Evolutionary conservation across 2,888 invertebrate genomes (phyloP), one percentile per base, ranked within the genome.

Genomic region (Leucoma salicis): DNA sequence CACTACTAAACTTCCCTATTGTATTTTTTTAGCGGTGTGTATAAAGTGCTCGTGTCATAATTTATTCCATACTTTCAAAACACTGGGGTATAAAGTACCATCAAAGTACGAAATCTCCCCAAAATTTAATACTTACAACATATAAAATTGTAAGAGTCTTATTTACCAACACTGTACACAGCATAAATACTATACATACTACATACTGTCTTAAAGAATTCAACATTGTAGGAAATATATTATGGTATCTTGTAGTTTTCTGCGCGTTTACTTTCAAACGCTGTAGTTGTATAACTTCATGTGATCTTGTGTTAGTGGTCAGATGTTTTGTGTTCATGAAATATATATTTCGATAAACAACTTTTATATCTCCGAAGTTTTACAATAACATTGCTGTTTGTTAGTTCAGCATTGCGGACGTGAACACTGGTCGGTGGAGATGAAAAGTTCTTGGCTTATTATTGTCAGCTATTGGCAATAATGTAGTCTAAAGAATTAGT

Each of bases 81-180:
- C 58, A 46, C 52, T 39, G 44, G 52, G 48, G 48, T 54, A 50
- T 32, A 46, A 57, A 57, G 45, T 50, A 42, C 35, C 41, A 51
- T 43, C 52, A 37, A 66, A 69, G 72, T 68, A 60, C 69, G 69
- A 65, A 64, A 62, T 66, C 68, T 69, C 64, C 50, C 39, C 18
- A 62, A 56, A 77, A 78, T 78, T 83, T 74, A 71, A 70, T 70
- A 70, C 73, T 77, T 78, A 74, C 78, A 84, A 82, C 76, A 76
- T 80, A 82, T 79, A 74, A 74, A 74, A 70, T 74, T 75, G 72
- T 68, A 66, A 71, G 74, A 80, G 74, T 68, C 70, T 81, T 83
- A 79, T 83, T 81, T 79, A 74, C 71, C 66, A 68, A 70, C 64
- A 63, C 63, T 63, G n/a, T 58, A 71, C 63, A 63, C 69, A 63